These are phyloP conservation scores for Tonatia bakeri DNA, from an alignment of 2,113 vertebrate species.

Conservation along the genomic window DNA sequence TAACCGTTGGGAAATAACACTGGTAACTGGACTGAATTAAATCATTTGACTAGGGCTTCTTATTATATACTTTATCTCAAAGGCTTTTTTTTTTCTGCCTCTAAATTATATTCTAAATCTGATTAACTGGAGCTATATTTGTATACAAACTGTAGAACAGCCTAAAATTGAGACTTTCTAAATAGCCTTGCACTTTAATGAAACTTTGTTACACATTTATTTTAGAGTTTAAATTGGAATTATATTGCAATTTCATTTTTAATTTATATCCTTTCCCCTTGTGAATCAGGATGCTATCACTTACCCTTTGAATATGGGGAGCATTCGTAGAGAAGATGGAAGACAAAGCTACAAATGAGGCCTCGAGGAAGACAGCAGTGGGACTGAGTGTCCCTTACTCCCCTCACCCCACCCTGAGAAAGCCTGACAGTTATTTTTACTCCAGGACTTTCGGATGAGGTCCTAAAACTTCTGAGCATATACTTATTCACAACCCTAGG, in stretches of 20 bases:
- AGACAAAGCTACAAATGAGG: not conserved
- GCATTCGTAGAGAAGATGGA: not conserved
- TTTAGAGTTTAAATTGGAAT: not conserved
- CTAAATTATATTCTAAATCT: not conserved
- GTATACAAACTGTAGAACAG: not conserved
- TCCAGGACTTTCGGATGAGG: not conserved
- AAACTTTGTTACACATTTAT: not conserved
- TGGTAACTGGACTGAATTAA: not conserved
- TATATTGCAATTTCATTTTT: not conserved
- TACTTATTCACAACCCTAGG: not conserved
- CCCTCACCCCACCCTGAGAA: rapidly evolving
- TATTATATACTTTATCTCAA: not conserved
- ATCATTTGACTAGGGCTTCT: not conserved
- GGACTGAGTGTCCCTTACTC: not conserved
- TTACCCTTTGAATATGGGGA: not conserved
- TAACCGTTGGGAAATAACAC: not conserved
- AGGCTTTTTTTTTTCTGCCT: not conserved
- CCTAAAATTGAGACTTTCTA: not conserved
- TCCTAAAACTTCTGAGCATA: not conserved
- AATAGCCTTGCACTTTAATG: not conserved
- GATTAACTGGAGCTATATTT: not conserved
- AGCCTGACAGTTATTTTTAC: not conserved
- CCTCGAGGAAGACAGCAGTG: not conserved
- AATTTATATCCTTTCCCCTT: not conserved
- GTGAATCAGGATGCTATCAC: not conserved